phyloP scores from a whole-genome alignment of 2,113 vertebrate species.

The Limanda limanda region DNA sequence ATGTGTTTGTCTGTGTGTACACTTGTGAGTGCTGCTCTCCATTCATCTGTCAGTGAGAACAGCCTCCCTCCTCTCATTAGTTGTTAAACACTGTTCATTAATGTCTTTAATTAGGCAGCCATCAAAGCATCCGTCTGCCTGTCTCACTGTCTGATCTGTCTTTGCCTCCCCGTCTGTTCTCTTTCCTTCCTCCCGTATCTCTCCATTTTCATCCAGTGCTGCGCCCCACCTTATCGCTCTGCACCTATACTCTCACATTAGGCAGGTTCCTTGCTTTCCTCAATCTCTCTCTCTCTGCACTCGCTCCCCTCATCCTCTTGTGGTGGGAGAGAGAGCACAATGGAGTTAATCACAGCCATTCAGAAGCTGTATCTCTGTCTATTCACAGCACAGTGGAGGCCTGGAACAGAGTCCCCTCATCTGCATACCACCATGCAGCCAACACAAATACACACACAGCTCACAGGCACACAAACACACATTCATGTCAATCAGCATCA shows the following conservation, averaged over 20 bases:
- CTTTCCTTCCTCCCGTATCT: constrained; percentile 14
- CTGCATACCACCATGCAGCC: constrained; percentile 62
- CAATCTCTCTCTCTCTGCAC: constrained; percentile 3
- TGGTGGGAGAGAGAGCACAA: constrained; percentile 66
- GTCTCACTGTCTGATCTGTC: constrained; percentile 20
- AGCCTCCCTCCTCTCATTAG: constrained; percentile 91
- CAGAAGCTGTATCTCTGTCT: constrained; percentile 67
- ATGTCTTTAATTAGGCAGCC: constrained; percentile 88
- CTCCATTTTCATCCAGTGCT: constrained; percentile 46
- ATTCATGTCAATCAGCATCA: constrained; percentile 39
- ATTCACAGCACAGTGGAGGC: constrained; percentile 66
- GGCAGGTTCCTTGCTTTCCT: constrained; percentile 50
- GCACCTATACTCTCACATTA: constrained; percentile 31
- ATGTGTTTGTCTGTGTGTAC: neutral
- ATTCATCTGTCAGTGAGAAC: constrained; percentile 68
- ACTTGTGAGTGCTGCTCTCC: neutral
- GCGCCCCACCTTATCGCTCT: constrained; percentile 39
- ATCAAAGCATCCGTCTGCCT: constrained; percentile 82
- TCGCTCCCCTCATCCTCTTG: constrained; percentile 60
- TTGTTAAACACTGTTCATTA: constrained; percentile 91
- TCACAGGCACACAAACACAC: neutral
- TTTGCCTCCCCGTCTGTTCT: constrained; percentile 15
- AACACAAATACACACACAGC: constrained; percentile 27
- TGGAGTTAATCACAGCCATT: constrained; percentile 79
- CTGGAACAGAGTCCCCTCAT: constrained; percentile 68